Evolutionary conservation across 2,113 vertebrate species (phyloP).

Genomic region (Chelonoidis abingdonii): DNA sequence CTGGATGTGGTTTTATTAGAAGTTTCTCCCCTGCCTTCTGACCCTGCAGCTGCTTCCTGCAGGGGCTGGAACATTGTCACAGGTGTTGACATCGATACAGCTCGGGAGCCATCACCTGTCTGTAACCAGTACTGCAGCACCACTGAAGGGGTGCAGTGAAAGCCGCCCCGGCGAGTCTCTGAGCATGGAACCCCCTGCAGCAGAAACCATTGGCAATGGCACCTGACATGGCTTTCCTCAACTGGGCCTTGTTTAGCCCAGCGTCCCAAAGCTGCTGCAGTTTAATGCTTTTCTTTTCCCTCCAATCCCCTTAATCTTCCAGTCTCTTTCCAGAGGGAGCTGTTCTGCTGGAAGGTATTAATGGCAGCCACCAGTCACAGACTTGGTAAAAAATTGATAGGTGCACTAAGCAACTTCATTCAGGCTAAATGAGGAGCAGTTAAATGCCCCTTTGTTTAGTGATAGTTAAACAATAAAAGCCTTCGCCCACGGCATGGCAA

Average conservation of each 20-base stretch:
- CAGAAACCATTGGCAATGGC: too few species aligned
- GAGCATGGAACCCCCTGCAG: background rate
- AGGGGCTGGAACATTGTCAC: background rate
- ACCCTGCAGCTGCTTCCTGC: background rate
- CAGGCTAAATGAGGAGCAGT: background rate
- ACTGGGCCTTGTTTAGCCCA: background rate
- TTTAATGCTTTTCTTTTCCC: background rate
- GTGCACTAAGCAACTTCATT: background rate
- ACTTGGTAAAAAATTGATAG: background rate
- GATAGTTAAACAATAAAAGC: background rate
- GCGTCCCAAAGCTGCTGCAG: background rate
- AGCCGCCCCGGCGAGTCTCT: background rate
- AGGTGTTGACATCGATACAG: background rate
- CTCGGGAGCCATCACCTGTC: constrained; percentile 52
- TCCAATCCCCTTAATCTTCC: background rate
- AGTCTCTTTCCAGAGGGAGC: background rate
- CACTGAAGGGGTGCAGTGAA: background rate
- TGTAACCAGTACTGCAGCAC: constrained; percentile 35
- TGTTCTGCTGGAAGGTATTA: background rate
- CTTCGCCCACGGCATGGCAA: background rate
- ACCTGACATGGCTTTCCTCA: background rate
- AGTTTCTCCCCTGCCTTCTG: background rate
- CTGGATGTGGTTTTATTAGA: rapidly evolving
- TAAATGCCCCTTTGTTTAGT: background rate
- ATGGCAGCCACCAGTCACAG: background rate